Percentiles rank a stretch among this genome's conserved stretches.
Conservation (phyloP, 2,113 vertebrate genomes). For the Channa maculata region DNA sequence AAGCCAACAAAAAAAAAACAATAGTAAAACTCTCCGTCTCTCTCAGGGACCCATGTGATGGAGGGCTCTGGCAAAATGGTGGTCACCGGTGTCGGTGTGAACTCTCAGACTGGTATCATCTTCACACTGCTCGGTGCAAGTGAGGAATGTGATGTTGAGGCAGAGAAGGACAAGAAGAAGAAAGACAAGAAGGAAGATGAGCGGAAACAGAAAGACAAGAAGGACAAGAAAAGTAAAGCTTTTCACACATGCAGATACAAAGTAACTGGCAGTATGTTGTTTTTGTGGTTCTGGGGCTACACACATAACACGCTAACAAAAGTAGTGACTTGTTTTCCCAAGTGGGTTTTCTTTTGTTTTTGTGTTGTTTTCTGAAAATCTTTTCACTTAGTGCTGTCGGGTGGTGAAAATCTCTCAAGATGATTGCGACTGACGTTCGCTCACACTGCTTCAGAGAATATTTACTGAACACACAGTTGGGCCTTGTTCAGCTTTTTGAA, state of each 20-base stretch:
- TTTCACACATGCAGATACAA: not conserved
- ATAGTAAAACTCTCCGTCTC: not conserved
- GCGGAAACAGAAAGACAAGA: slow-evolving; percentile 66
- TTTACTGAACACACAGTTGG: no score
- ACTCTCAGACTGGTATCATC: slow-evolving; percentile 98
- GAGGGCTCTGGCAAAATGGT: slow-evolving; percentile 97
- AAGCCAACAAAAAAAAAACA: not conserved
- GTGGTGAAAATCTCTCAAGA: no score
- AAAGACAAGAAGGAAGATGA: slow-evolving; percentile 70
- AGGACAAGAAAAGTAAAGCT: slow-evolving; percentile 75
- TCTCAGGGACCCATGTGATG: slow-evolving; percentile 97
- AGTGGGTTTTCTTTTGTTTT: no score
- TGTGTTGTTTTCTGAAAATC: no score
- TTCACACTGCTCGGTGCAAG: slow-evolving; percentile 93
- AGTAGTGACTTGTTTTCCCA: no score
- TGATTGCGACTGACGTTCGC: no score
- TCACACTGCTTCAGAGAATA: no score
- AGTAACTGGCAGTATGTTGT: no score
- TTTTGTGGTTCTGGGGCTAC: no score
- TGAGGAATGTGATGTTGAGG: slow-evolving; percentile 88
- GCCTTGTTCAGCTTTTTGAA: no score
- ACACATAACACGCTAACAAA: no score
- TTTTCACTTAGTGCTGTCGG: no score
- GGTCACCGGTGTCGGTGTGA: slow-evolving; percentile 94
- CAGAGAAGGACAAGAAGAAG: slow-evolving; percentile 53